phyloP scores from a whole-genome alignment of 92 coral and sea anemone genomes.

The Bergia puertoricense region DNA sequence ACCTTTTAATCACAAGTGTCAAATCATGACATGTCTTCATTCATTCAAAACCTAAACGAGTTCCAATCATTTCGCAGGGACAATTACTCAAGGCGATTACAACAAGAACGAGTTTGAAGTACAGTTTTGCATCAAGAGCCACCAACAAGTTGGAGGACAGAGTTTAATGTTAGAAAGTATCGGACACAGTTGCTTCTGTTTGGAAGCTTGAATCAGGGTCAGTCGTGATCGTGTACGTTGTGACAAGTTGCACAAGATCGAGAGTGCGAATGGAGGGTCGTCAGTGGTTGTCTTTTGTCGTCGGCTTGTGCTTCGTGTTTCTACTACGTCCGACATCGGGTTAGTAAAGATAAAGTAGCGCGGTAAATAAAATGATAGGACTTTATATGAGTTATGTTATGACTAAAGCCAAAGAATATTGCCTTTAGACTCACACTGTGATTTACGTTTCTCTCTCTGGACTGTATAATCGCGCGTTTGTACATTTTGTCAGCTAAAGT shows the following conservation, averaged over 20 bases:
- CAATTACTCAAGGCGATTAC: constrained; percentile 4
- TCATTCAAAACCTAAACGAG: not conserved
- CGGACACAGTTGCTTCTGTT: not conserved
- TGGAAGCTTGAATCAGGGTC: not conserved
- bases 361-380: not conserved
- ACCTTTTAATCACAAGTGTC: constrained; percentile 34
- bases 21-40: constrained; percentile 15
- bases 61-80: constrained; percentile 28
- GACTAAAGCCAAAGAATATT: not conserved
- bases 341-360: not conserved
- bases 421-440: not conserved
- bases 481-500: not conserved
- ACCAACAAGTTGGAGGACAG: not conserved
- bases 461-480: not conserved
- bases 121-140: not conserved
- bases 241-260: constrained; percentile 2
- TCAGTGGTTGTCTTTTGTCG: not conserved
- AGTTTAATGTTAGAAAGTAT: not conserved
- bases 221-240: too few species aligned
- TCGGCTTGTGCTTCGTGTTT: not conserved
- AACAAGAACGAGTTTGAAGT: constrained; percentile 8
- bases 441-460: not conserved
- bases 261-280: constrained; percentile 1
- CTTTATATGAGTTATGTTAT: not conserved
- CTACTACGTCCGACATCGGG: not conserved